Evolutionary conservation across 2,888 invertebrate species (phyloP).

Genomic region (Thyatira batis): DNA sequence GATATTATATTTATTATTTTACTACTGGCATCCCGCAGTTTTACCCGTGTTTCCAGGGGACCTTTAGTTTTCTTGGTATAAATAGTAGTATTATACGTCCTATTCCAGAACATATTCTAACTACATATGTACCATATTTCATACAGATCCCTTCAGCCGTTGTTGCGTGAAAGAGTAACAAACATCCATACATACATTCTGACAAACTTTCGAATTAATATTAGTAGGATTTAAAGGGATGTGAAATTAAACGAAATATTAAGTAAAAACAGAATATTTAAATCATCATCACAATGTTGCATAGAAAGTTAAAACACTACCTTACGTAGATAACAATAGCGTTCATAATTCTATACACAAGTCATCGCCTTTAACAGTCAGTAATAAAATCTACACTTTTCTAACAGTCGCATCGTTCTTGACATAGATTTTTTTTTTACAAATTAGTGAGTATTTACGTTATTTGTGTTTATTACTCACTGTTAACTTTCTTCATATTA

Average conservation of each 20-base stretch:
- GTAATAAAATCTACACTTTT: constrained; percentile 7
- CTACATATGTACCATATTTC: too few relatives aligned
- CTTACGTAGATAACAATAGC: constrained; percentile 39
- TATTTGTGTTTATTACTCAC: background rate
- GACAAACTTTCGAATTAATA: too few relatives aligned
- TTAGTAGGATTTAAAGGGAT: background rate
- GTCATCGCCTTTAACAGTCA: constrained; percentile 15
- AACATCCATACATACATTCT: too few relatives aligned
- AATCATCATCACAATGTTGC: constrained; percentile 67
- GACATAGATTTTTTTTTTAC: background rate
- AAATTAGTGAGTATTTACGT: background rate
- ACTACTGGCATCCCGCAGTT: too few relatives aligned
- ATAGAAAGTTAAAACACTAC: constrained; percentile 67
- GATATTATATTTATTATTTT: too few relatives aligned
- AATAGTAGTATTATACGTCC: too few relatives aligned
- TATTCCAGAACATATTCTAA: too few relatives aligned
- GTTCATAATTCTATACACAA: constrained; percentile 17
- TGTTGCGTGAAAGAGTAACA: too few relatives aligned
- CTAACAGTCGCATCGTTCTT: background rate
- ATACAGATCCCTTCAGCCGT: too few relatives aligned
- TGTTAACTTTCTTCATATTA: constrained; percentile 15
- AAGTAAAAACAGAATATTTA: constrained; percentile 66
- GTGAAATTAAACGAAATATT: constrained; percentile 43
- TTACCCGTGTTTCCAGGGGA: too few relatives aligned
- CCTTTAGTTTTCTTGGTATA: too few relatives aligned